phyloP scores from a whole-genome alignment of 2,113 vertebrate species.

The Semnornis frantzii region DNA sequence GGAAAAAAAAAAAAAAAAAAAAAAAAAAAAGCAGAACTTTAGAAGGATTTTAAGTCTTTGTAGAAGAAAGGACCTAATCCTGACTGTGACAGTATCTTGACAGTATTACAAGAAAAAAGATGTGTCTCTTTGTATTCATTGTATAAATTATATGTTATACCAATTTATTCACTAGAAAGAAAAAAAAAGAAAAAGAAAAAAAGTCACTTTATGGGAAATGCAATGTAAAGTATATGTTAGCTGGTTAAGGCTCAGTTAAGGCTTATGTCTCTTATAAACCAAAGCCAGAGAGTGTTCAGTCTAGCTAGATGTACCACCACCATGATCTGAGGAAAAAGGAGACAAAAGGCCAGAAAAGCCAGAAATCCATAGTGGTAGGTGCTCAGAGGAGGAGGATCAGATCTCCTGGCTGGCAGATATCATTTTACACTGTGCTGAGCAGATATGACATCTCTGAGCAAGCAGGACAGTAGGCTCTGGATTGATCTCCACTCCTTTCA shows the following conservation, averaged over 20 bases:
- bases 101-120: neutral
- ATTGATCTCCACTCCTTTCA: neutral
- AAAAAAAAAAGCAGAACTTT: neutral
- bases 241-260: neutral
- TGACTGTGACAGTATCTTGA: neutral
- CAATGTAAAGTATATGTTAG: neutral
- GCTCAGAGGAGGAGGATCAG: neutral
- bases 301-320: neutral
- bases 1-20: neutral
- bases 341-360: neutral
- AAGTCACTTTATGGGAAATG: neutral
- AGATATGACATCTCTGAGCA: fast-evolving
- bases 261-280: neutral
- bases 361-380: neutral
- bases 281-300: neutral
- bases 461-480: neutral
- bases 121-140: neutral
- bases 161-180: neutral
- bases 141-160: neutral
- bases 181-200: neutral
- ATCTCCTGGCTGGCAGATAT: neutral
- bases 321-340: neutral
- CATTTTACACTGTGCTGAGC: neutral
- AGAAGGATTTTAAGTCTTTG: neutral
- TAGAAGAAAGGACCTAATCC: neutral